Conservation (phyloP, 2,888 invertebrate species). For the Apoda limacodes region DNA sequence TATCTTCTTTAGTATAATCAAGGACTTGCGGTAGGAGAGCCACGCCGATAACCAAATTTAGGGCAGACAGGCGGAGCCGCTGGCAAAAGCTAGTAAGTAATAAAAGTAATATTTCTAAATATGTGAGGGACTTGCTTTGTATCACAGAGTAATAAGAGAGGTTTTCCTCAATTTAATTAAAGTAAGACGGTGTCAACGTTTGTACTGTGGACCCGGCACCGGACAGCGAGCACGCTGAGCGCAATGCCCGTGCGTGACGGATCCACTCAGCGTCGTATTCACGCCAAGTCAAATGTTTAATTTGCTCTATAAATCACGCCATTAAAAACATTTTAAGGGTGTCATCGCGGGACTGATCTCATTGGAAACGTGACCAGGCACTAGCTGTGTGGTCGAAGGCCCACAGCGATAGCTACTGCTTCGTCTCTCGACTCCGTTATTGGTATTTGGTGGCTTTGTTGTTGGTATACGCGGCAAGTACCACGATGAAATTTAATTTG, state of each 20-base stretch:
- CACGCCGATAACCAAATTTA: too few species aligned
- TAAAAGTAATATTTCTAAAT: too few species aligned
- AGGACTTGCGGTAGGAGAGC: too few species aligned
- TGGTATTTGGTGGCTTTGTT: slow-evolving; percentile 37
- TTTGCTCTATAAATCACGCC: slow-evolving; percentile 69
- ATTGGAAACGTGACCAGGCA: slow-evolving; percentile 58
- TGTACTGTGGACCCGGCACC: too few species aligned
- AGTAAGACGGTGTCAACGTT: too few species aligned
- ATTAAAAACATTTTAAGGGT: slow-evolving; percentile 69
- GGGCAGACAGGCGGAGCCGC: too few species aligned
- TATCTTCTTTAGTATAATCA: too few species aligned
- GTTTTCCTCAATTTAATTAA: too few species aligned
- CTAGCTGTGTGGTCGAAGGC: slow-evolving; percentile 51
- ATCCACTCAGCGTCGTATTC: slow-evolving; percentile 66
- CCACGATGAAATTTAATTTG: slow-evolving; percentile 5
- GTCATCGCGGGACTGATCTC: slow-evolving; percentile 62
- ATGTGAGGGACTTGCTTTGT: background rate
- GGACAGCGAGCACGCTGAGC: slow-evolving; percentile 25
- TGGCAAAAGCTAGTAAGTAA: too few species aligned
- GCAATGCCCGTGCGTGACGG: slow-evolving; percentile 60
- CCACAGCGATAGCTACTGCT: slow-evolving; percentile 5
- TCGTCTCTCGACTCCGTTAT: slow-evolving; percentile 22
- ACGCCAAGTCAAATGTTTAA: slow-evolving; percentile 70
- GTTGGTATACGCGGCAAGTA: slow-evolving; percentile 30
- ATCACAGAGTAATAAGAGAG: too few species aligned